Evolutionary conservation across 2,888 invertebrate species (phyloP).

Genomic region (Eumacrocentrus americanus): DNA sequence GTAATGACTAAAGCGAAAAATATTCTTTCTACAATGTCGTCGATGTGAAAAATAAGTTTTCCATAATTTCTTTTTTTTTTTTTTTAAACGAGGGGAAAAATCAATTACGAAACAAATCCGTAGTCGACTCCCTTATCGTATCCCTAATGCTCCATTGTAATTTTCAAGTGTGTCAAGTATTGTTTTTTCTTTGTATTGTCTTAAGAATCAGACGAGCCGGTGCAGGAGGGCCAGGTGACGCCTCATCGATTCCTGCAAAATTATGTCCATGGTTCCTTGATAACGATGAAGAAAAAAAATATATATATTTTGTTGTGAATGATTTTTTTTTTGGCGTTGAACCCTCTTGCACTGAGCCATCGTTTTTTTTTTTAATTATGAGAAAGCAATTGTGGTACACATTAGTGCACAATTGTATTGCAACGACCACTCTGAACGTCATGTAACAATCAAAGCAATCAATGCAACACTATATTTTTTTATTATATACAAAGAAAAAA

Average conservation of each 20-base stretch:
- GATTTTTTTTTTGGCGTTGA: conserved; percentile 18
- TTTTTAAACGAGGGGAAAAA: conserved; percentile 24
- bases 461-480: too few species aligned
- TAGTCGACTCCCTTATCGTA: conserved; percentile 14
- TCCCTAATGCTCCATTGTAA: conserved; percentile 29
- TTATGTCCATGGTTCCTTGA: conserved; percentile 31
- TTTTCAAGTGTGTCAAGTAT: conserved; percentile 7
- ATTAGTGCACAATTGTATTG: too few species aligned
- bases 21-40: too few species aligned
- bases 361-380: conserved; percentile 23
- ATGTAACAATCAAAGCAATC: too few species aligned
- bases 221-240: conserved; percentile 26
- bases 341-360: conserved; percentile 32
- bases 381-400: neutral
- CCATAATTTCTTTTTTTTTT: conserved; percentile 11
- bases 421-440: neutral
- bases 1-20: neutral
- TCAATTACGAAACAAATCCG: conserved; percentile 23
- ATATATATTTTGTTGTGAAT: conserved; percentile 18
- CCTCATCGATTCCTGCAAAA: conserved; percentile 35
- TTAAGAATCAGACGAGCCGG: conserved; percentile 21
- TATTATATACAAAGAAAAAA: neutral
- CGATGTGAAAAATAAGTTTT: too few species aligned
- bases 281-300: neutral
- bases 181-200: neutral